Conservation (phyloP, 2,113 vertebrate species). For the Sialia sialis region DNA sequence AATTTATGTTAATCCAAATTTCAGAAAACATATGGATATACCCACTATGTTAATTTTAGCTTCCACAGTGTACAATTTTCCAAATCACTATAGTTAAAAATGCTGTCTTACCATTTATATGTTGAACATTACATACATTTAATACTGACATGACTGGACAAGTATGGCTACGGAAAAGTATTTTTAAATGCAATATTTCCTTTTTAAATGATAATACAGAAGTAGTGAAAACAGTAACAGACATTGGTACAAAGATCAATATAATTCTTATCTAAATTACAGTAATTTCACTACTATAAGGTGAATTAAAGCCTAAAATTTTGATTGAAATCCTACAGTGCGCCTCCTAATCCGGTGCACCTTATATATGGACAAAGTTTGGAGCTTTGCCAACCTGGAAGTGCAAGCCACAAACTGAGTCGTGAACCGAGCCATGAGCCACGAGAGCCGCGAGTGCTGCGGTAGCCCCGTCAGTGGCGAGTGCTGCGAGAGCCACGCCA, state of each 20-base stretch:
- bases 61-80: not conserved
- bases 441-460: too few relatives aligned
- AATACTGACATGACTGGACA: not conserved
- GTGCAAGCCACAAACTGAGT: too few relatives aligned
- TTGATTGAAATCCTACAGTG: too few relatives aligned
- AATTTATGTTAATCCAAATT: not conserved
- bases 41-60: not conserved
- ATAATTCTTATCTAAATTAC: not conserved
- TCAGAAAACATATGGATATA: not conserved
- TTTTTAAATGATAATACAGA: not conserved
- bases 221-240: fast-evolving
- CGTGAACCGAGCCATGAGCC: too few relatives aligned
- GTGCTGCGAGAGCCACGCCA: too few relatives aligned
- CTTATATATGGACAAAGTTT: too few relatives aligned
- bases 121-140: not conserved
- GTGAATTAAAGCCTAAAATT: too few relatives aligned
- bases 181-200: not conserved
- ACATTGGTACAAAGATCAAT: not conserved
- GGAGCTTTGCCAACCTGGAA: too few relatives aligned
- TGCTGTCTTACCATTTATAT: not conserved
- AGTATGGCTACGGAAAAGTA: not conserved
- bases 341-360: too few relatives aligned
- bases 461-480: too few relatives aligned
- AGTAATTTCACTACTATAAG: too few relatives aligned
- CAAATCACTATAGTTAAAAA: not conserved